Evolutionary conservation across 2,797 vertebrate genomes (phyloP).

Genomic region (Crocidura indochinensis): DNA sequence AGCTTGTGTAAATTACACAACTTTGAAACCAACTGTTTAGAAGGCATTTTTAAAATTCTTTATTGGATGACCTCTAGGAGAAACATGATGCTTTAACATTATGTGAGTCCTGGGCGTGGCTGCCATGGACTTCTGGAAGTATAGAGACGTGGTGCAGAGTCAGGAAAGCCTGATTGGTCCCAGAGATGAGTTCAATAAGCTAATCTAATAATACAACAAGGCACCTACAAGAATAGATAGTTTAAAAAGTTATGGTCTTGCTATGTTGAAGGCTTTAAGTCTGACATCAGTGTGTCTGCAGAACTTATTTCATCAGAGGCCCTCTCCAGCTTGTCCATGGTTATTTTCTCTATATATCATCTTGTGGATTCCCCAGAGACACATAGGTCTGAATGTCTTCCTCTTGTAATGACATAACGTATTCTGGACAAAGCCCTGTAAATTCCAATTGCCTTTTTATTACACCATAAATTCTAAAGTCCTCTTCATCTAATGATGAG

Average conservation of each 20-base stretch:
- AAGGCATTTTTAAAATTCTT: conserved; percentile 11
- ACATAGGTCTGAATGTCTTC: background rate
- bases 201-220: background rate
- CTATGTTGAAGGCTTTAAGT: background rate
- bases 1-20: background rate
- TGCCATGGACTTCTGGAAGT: background rate
- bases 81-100: background rate
- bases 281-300: background rate
- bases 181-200: too few species aligned
- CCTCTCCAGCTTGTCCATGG: background rate
- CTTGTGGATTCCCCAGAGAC: background rate
- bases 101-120: background rate
- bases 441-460: too few species aligned
- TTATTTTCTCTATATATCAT: background rate
- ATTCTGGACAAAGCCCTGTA: background rate
- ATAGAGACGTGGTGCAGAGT: too few species aligned
- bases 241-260: conserved; percentile 2
- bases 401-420: background rate
- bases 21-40: conserved; percentile 20
- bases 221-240: background rate
- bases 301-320: background rate
- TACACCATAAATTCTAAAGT: too few species aligned
- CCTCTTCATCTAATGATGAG: too few species aligned
- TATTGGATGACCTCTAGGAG: background rate
- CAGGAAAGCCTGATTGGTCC: too few species aligned